Base-by-base conservation (phyloP, 1,140 invertebrate species). In the Lysiphlebus fabarum region DNA sequence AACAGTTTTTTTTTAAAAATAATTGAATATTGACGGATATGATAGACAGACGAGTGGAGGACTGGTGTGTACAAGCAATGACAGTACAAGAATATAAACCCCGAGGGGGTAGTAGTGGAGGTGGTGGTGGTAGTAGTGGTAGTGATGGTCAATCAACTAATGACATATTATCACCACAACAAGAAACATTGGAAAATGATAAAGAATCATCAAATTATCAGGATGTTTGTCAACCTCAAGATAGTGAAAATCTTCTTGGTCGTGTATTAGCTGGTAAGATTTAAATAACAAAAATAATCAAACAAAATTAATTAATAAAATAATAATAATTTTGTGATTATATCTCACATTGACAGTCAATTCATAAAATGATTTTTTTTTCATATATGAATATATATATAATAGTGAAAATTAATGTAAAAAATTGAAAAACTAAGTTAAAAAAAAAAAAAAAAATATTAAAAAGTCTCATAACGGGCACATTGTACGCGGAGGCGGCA, bases 161-260 rank as follows among this genome's bases (percentile, higher is more conserved):
- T 57, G 75, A 78, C 59, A 75, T 79, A 51, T 67, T 78, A 34
- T 70, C 70, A n/a, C 66, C 74, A 6, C 57, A 62, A 14, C 59
- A 47, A 40, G 75, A 79, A 5, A 45, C 57, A 12, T 50, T 70
- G 33, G 76, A 79, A 55, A 72, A 68, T 62, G 74, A 77, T 6
- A 76, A 77, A 53, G 71, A 78, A 8, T 61, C 64, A n/a, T 55
- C 58, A 33, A 44, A 45, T 54, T 53, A 62, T 61, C 58, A 61
- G 26, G 58, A 62, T n/a, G 49, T 51, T 10, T 62, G 59, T 57
- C 59, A 57, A 9, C 58, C 65, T 10, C 72, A 74, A 63, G 76
- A 79, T 70, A 80, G 77, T 67, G 79, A 81, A 37, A 78, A 81
- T 61, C 73, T 80, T 5, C 65, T 81, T 11, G 79, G 79, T 57